Evolutionary conservation across 2,888 invertebrate species (phyloP).

Genomic region (Aspidiotus rigidus): DNA sequence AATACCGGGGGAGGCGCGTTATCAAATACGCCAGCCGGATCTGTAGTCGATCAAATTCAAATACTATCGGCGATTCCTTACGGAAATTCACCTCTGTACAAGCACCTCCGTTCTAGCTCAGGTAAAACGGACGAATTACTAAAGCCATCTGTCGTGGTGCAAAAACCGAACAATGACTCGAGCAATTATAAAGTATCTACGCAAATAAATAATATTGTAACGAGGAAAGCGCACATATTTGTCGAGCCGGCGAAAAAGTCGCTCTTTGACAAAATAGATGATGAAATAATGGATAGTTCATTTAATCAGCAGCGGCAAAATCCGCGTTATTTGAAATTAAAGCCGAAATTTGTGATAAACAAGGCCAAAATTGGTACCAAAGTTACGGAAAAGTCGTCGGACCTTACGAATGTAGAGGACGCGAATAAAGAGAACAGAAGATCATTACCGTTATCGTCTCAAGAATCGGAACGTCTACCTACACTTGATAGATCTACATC

Average conservation of each 20-base stretch:
- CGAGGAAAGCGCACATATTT: conserved; percentile 10
- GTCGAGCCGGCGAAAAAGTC: conserved; percentile 27
- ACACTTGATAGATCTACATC: no score
- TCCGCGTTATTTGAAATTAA: conserved; percentile 24
- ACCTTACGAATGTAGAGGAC: neutral
- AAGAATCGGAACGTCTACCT: neutral
- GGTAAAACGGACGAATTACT: conserved; percentile 57
- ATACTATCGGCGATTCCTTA: conserved; percentile 72
- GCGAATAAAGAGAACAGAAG: conserved; percentile 21
- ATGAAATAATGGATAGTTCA: conserved; percentile 10
- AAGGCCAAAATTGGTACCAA: conserved; percentile 9
- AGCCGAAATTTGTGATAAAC: conserved; percentile 19
- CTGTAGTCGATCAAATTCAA: conserved; percentile 56
- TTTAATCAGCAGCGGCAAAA: conserved; percentile 19
- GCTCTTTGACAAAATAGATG: conserved; percentile 22
- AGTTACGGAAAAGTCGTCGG: neutral
- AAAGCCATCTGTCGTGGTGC: conserved; percentile 46
- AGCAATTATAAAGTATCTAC: conserved; percentile 20
- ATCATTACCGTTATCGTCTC: neutral
- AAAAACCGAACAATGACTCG: conserved; percentile 17
- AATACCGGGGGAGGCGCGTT: conserved; percentile 22
- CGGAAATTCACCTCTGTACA: conserved; percentile 76
- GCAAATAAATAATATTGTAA: conserved; percentile 25
- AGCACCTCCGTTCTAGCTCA: conserved; percentile 46
- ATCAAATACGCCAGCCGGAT: conserved; percentile 43